phyloP scores from a whole-genome alignment of 2,113 vertebrate species.

The Baryphthengus martii region DNA sequence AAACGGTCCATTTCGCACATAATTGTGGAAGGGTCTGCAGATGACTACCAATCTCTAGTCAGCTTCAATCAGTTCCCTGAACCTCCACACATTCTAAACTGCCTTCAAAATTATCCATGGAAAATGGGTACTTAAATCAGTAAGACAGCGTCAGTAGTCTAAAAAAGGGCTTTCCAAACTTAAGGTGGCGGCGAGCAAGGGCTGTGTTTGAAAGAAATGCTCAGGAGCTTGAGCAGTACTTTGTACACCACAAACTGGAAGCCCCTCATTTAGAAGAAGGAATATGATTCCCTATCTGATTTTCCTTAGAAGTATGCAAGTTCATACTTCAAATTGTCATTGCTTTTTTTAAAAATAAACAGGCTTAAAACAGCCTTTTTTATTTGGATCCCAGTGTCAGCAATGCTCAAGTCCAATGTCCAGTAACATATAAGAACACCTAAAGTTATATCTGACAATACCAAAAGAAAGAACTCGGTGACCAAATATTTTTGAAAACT shows the following conservation, averaged over 20 bases:
- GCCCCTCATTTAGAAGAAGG: neutral
- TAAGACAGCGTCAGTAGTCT: neutral
- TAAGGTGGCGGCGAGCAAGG: neutral
- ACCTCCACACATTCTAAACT: neutral
- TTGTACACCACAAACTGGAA: neutral
- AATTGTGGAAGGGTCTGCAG: neutral
- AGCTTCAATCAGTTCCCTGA: neutral
- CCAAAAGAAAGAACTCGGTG: neutral
- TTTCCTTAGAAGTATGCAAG: neutral
- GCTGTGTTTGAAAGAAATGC: neutral
- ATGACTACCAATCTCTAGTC: neutral
- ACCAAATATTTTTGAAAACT: conserved; percentile 21
- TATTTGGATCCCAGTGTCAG: neutral
- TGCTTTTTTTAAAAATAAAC: neutral
- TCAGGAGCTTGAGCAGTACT: neutral
- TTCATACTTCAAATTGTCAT: neutral
- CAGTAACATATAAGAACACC: neutral
- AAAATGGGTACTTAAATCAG: neutral
- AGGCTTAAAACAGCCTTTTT: neutral
- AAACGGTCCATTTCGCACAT: neutral
- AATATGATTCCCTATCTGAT: neutral
- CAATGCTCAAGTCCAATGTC: neutral
- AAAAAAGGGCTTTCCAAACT: neutral
- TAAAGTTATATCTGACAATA: neutral
- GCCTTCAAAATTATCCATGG: neutral